A percentile compares a stretch with the other conserved stretches of the same genome.
Evolutionary conservation across 2,797 vertebrate species (phyloP).

Genomic region (Lutjanus campechanus): DNA sequence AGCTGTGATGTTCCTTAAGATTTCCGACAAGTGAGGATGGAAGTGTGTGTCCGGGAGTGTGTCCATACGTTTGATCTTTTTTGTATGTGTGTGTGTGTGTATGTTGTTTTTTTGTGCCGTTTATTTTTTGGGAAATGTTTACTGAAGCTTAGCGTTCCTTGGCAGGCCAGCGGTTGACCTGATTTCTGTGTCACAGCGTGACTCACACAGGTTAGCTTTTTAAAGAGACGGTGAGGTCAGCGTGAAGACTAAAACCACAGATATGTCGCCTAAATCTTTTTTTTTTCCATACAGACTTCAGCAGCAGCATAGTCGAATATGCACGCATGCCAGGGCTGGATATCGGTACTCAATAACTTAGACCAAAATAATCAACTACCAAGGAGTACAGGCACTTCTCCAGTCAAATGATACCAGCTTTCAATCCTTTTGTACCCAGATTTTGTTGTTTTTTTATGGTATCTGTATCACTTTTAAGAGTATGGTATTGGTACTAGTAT

Average conservation of each 20-base stretch:
- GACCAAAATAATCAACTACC: no score
- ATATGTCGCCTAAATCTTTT: constrained; percentile 14
- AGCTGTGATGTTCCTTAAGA: constrained; percentile 71
- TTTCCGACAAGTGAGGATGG: constrained; percentile 55
- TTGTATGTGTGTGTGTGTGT: not conserved
- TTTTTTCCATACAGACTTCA: not conserved
- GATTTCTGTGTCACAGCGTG: constrained; percentile 63
- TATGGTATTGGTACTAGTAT: no score
- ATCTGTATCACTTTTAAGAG: no score
- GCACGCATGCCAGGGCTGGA: no score
- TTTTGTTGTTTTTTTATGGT: no score
- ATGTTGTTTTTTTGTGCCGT: constrained; percentile 35
- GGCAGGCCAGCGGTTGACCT: constrained; percentile 64
- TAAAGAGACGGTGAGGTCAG: constrained; percentile 51
- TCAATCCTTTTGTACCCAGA: no score
- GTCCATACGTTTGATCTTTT: constrained; percentile 51
- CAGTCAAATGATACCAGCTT: no score
- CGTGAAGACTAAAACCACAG: constrained; percentile 39
- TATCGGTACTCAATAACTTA: no score
- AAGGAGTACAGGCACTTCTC: no score
- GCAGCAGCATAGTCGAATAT: constrained; percentile 13
- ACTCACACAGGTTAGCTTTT: constrained; percentile 63
- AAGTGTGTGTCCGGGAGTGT: constrained; percentile 42
- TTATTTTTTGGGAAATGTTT: constrained; percentile 47
- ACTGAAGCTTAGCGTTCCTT: constrained; percentile 59